phyloP scores from a whole-genome alignment of 2,888 invertebrate genomes.

The Melanostoma scalare region DNA sequence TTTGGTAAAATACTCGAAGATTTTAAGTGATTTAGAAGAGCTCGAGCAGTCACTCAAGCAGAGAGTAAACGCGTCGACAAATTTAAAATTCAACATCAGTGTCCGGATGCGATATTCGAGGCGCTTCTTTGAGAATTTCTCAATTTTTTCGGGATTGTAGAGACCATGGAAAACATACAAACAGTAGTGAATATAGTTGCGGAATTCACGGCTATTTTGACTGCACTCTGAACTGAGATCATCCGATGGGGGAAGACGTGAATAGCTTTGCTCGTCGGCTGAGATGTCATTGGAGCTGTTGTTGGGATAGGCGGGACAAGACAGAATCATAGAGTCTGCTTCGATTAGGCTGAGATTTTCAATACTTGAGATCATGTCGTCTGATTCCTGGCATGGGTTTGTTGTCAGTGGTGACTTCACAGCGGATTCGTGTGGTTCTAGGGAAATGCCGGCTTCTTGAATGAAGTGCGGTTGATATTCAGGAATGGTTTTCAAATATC shows the following conservation, averaged over 20 bases:
- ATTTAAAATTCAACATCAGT: constrained; percentile 81
- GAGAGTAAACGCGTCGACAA: constrained; percentile 80
- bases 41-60: constrained; percentile 79
- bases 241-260: constrained; percentile 76
- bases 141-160: constrained; percentile 80
- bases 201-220: constrained; percentile 74
- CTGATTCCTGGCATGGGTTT: constrained; percentile 78
- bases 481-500: constrained; percentile 81
- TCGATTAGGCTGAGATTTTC: constrained; percentile 81
- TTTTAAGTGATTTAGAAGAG: constrained; percentile 79
- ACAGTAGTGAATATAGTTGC: constrained; percentile 82
- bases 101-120: constrained; percentile 81
- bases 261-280: constrained; percentile 80
- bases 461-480: constrained; percentile 79
- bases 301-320: constrained; percentile 74
- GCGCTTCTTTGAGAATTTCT: constrained; percentile 78
- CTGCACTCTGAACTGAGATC: constrained; percentile 73
- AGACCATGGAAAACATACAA: constrained; percentile 82
- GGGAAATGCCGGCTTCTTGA: constrained; percentile 78
- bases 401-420: constrained; percentile 58
- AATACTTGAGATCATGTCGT: constrained; percentile 80
- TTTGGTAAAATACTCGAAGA: constrained; percentile 82
- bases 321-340: constrained; percentile 76
- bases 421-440: constrained; percentile 74
- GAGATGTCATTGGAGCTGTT: constrained; percentile 78